Conservation (phyloP, 2,888 invertebrate genomes). For the Hetaerina titia region DNA sequence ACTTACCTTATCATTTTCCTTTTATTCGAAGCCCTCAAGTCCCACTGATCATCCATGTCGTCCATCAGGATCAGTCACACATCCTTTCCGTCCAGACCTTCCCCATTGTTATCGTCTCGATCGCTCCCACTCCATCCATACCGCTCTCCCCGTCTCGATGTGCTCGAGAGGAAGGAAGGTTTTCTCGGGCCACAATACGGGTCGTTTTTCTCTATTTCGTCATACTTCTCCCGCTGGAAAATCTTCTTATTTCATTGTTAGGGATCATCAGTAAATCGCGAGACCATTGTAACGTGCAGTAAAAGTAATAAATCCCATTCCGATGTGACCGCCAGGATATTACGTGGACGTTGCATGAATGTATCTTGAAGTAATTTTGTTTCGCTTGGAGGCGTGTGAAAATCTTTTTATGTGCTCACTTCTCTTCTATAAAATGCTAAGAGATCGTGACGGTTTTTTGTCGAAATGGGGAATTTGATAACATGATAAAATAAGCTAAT, state of each 20-base stretch:
- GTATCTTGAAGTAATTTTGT: too few species aligned
- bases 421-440: too few species aligned
- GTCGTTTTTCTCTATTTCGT: neutral
- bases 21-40: neutral
- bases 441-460: too few species aligned
- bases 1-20: neutral
- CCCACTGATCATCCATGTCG: neutral
- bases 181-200: neutral
- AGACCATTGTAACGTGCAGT: neutral
- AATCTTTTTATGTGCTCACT: too few species aligned
- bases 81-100: neutral
- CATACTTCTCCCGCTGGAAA: neutral
- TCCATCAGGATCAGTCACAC: constrained; percentile 29
- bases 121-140: neutral
- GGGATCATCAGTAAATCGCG: neutral
- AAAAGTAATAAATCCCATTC: too few species aligned
- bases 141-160: neutral
- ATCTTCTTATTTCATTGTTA: neutral
- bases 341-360: too few species aligned
- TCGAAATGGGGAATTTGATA: too few species aligned
- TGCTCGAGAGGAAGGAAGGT: too few species aligned
- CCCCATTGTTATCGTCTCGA: neutral
- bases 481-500: too few species aligned
- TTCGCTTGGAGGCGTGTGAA: too few species aligned
- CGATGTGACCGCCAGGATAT: too few species aligned